Base-by-base conservation (phyloP, 2,797 vertebrate genomes). In the Enteromius fasciolatus region DNA sequence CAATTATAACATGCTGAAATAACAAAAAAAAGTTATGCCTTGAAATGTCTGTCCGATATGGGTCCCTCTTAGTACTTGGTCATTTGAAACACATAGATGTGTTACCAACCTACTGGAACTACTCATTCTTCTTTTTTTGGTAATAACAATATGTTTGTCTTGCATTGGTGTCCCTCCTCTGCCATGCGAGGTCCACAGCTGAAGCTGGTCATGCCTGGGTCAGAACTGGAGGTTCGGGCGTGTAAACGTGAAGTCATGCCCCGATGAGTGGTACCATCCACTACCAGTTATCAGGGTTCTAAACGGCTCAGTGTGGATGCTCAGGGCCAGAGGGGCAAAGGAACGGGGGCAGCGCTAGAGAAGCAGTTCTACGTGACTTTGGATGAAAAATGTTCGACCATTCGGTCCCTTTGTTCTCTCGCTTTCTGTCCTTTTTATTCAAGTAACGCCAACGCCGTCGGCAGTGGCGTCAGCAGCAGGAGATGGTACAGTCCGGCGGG, bases 141-240 rank as follows among this genome's bases (percentile, higher is more conserved):
- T 39, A 80, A 78, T 20, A 63, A 78, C 39, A 48, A 54, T 66
- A 39, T 76, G 41, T 74, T 73, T 52, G 52, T 74, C 41, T 84
- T 83, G 46, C 74, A 50, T 82, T 74, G 79, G 54, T 83, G 82
- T 86, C 85, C 85, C 91, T 92, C 92, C 78, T 81, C 48, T 88
- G 95, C 94, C 96, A 96, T 96, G 95, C 94, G 95, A 91, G 92
- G 93, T 93, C 94, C 95, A 94, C 90, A 67, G 90, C 92, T 93
- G 91, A 89, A 92, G 92, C 89, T 94, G 92, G 91, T 95, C 95
- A 96, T 96, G 95, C 95, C 94, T 89, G 91, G 91, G 52, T 85
- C 61, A 14, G 68, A 82, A 86, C 46, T 31, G 72, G 78, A 85
- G 61, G 61, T 81, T 44, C 52, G 72, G 59, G 33, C 67, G 64